These are phyloP conservation scores for Parthenolecanium corni DNA, from an alignment of 2,888 invertebrate genomes.

Conservation along the genomic window DNA sequence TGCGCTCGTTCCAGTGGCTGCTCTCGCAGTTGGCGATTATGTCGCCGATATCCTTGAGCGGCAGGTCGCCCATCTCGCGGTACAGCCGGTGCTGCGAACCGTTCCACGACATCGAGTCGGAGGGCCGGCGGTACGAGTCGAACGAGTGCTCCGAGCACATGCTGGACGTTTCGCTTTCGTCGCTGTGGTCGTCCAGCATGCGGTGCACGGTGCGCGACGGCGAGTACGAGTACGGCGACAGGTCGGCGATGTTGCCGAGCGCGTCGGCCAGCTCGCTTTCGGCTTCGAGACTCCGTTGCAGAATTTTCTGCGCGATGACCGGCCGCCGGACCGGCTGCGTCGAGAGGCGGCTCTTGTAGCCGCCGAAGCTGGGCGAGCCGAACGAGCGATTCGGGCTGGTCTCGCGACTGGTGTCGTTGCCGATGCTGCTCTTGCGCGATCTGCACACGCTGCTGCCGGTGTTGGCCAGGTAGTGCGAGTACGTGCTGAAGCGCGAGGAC, in stretches of 20 bases:
- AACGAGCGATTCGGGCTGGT: slow-evolving; percentile 41
- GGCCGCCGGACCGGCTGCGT: slow-evolving; percentile 44
- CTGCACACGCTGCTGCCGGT: slow-evolving; percentile 2
- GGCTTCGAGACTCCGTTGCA: slow-evolving; percentile 78
- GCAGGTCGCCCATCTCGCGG: slow-evolving; percentile 43
- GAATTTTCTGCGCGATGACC: slow-evolving; percentile 66
- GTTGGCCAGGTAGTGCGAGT: slow-evolving; percentile 45
- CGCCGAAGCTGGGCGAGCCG: slow-evolving; percentile 18
- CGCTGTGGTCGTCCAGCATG: slow-evolving; percentile 58
- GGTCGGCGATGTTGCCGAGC: slow-evolving; percentile 1
- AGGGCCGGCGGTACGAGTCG: slow-evolving; percentile 65
- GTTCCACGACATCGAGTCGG: slow-evolving; percentile 74
- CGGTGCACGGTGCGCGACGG: slow-evolving; percentile 8
- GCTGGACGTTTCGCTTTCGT: slow-evolving; percentile 89
- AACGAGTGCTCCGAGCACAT: slow-evolving; percentile 85
- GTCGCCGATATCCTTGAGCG: slow-evolving; percentile 52
- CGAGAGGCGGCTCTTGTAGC: background rate
- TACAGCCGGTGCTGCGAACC: slow-evolving; percentile 67
- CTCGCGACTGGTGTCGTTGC: slow-evolving; percentile 37
- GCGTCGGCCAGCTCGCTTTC: slow-evolving; percentile 71
- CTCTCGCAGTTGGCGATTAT: slow-evolving; percentile 79
- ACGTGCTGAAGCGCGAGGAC: slow-evolving; percentile 67
- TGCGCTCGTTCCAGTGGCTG: slow-evolving; percentile 87
- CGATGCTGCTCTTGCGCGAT: slow-evolving; percentile 2
- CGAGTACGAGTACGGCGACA: slow-evolving; percentile 2